Percentiles rank a stretch among this genome's conserved stretches.
phyloP scores from a whole-genome alignment of 2,113 vertebrate species.

The Podarcis cretensis region DNA sequence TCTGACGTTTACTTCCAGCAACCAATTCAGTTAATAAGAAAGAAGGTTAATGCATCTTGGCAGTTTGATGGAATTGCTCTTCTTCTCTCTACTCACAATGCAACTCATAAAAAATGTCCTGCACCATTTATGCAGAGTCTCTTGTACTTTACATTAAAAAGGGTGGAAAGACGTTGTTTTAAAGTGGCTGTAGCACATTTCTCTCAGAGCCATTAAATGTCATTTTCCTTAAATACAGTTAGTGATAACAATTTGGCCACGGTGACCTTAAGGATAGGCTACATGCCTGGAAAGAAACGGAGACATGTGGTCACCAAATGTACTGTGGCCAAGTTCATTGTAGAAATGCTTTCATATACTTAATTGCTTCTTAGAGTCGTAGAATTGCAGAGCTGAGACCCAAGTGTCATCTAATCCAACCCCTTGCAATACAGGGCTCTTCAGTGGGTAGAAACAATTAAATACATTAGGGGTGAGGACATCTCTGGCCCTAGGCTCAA shows the following conservation, averaged over 20 bases:
- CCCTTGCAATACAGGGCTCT: no score
- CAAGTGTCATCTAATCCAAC: no score
- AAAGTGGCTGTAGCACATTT: conserved; percentile 8
- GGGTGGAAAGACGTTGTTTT: conserved; percentile 51
- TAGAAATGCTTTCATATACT: conserved; percentile 3
- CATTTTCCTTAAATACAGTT: conserved; percentile 56
- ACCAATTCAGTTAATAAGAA: conserved; percentile 42
- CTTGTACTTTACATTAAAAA: conserved; percentile 48
- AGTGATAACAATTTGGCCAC: conserved; percentile 57
- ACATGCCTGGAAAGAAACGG: conserved; percentile 10
- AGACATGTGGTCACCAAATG: conserved; percentile 21
- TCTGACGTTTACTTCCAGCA: conserved; percentile 43
- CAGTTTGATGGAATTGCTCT: conserved; percentile 35
- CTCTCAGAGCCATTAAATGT: conserved; percentile 47
- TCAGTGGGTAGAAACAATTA: no score
- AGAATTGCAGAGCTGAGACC: no score
- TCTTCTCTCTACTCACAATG: conserved; percentile 46
- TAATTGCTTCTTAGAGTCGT: neutral
- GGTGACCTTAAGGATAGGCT: conserved; percentile 23
- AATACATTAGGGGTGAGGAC: no score
- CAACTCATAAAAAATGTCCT: conserved; percentile 58
- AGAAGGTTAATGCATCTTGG: conserved; percentile 43
- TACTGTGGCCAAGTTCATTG: neutral
- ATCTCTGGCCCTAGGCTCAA: no score
- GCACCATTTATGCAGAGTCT: conserved; percentile 53